Percentiles rank a stretch among this genome's conserved stretches.
phyloP scores from a whole-genome alignment of 2,888 invertebrate genomes.

The Oligia latruncula region DNA sequence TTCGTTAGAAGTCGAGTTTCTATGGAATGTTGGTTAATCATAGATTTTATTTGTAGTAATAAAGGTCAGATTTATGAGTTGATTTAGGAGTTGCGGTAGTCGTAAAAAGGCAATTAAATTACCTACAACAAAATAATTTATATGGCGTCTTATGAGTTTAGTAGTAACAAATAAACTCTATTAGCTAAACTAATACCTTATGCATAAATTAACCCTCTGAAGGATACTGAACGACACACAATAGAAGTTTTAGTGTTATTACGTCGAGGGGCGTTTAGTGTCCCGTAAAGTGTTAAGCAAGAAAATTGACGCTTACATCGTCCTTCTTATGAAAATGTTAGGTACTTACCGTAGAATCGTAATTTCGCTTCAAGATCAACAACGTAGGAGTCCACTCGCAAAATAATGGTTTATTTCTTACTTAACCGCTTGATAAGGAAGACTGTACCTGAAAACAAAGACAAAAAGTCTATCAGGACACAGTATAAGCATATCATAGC shows the following conservation, averaged over 20 bases:
- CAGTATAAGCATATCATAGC: neutral
- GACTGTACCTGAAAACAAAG: conserved; percentile 44
- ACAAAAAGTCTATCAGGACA: neutral
- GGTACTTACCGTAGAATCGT: conserved; percentile 41
- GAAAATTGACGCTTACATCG: neutral
- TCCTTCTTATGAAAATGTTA: neutral
- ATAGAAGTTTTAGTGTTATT: too few relatives aligned
- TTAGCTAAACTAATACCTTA: conserved; percentile 2
- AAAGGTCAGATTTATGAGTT: conserved; percentile 48
- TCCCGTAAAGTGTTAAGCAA: too few relatives aligned
- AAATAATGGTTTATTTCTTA: conserved; percentile 34
- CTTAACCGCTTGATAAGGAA: conserved; percentile 5
- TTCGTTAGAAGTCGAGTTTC: conserved; percentile 53
- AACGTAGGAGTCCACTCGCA: conserved; percentile 8
- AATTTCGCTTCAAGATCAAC: conserved; percentile 29
- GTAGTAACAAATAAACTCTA: conserved; percentile 7
- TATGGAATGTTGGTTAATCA: conserved; percentile 43
- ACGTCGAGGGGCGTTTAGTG: too few relatives aligned
- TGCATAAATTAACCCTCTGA: neutral
- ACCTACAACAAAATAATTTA: conserved; percentile 20
- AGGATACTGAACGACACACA: too few relatives aligned
- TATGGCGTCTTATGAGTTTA: conserved; percentile 10
- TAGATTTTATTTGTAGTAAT: conserved; percentile 30
- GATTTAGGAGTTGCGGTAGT: conserved; percentile 12
- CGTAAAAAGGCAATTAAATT: conserved; percentile 45